Percentiles rank a stretch among this genome's conserved stretches.
Conservation (phyloP, 2,888 invertebrate species). For the Sinodicranocentrus sp. region DNA sequence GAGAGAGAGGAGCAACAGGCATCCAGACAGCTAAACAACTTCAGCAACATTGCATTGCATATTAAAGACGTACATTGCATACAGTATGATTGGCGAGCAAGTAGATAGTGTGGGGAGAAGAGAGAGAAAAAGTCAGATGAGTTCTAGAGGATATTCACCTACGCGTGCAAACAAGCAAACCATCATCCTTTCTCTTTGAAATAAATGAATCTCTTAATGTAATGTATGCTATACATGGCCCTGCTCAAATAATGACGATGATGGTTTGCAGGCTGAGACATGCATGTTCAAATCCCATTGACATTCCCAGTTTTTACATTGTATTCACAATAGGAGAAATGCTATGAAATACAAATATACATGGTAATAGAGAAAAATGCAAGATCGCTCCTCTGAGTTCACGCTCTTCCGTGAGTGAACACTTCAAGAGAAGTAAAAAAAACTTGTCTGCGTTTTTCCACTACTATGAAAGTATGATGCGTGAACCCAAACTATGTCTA, state of each 20-base stretch:
- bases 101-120: too few relatives aligned
- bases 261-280: slow-evolving; percentile 28
- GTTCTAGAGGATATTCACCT: slow-evolving; percentile 71
- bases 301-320: slow-evolving; percentile 51
- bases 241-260: slow-evolving; percentile 15
- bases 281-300: slow-evolving; percentile 58
- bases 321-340: slow-evolving; percentile 37
- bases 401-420: slow-evolving; percentile 22
- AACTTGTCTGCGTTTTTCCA: slow-evolving; percentile 9
- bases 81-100: slow-evolving; percentile 34
- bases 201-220: slow-evolving; percentile 27
- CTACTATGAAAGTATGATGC: slow-evolving; percentile 1
- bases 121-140: slow-evolving; percentile 12
- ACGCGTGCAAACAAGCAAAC: slow-evolving; percentile 68
- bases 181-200: slow-evolving; percentile 48
- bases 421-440: slow-evolving; percentile 23
- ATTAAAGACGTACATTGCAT: neutral
- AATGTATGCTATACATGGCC: slow-evolving; percentile 27
- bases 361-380: slow-evolving; percentile 18
- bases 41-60: slow-evolving; percentile 46
- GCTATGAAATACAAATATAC: neutral
- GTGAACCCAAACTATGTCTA: slow-evolving; percentile 5
- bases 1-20: slow-evolving; percentile 55
- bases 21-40: slow-evolving; percentile 20
- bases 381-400: slow-evolving; percentile 17